Evolutionary conservation across 1,140 invertebrate species (phyloP).

Genomic region (Rhyacophila brunnea): DNA sequence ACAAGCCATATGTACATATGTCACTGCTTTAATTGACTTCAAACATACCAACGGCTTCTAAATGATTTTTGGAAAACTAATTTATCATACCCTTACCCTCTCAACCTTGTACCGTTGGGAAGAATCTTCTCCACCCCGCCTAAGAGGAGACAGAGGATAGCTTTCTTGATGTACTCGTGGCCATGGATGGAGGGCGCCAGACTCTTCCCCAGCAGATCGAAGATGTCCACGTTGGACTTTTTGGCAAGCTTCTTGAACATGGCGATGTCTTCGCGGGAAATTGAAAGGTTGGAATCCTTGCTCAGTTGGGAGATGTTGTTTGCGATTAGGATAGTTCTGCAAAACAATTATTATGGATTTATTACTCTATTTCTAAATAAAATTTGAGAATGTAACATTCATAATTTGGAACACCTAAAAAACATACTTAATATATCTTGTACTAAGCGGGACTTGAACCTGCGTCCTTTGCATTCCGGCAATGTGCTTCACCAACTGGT

Average conservation of each 20-base stretch:
- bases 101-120: constrained; percentile 91
- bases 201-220: constrained; percentile 87
- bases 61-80: too few relatives aligned
- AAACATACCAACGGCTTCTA: too few relatives aligned
- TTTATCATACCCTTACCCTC: constrained; percentile 66
- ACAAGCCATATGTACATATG: not conserved
- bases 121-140: constrained; percentile 96
- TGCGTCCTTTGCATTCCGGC: too few relatives aligned
- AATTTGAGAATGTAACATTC: too few relatives aligned
- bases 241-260: constrained; percentile 86
- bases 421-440: too few relatives aligned
- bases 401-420: too few relatives aligned
- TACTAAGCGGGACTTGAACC: too few relatives aligned
- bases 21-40: too few relatives aligned
- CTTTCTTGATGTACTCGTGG: constrained; percentile 95
- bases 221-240: constrained; percentile 75
- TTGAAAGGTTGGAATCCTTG: constrained; percentile 83
- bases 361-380: too few relatives aligned
- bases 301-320: constrained; percentile 89
- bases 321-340: constrained; percentile 88
- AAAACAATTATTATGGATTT: too few relatives aligned
- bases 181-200: constrained; percentile 98
- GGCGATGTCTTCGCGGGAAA: constrained; percentile 85
- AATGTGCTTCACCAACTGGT: too few relatives aligned
- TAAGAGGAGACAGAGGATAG: constrained; percentile 91